A percentile compares a stretch with the other conserved stretches of the same genome.
Evolutionary conservation across 2,113 vertebrate genomes (phyloP).

Genomic region (Odocoileus virginianus): DNA sequence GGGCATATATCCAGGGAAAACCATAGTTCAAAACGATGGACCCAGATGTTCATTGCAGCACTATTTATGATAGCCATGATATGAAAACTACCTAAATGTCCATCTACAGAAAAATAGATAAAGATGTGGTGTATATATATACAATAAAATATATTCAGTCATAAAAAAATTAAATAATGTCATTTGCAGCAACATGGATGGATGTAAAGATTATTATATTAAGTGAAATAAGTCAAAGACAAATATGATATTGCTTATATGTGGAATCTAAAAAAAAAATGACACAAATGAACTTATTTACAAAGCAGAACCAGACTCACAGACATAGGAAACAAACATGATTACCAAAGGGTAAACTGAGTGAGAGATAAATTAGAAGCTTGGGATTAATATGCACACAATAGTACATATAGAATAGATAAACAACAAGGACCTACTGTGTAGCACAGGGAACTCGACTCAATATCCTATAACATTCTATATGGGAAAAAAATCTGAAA

Average conservation of each 20-base stretch:
- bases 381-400: not conserved
- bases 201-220: not conserved
- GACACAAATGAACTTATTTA: not conserved
- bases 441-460: not conserved
- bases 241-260: not conserved
- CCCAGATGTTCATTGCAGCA: not conserved
- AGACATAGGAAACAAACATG: not conserved
- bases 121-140: not conserved
- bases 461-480: not conserved
- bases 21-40: not conserved
- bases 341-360: too few species aligned
- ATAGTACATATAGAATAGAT: not conserved
- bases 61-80: not conserved
- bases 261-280: not conserved
- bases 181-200: not conserved
- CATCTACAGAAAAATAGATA: not conserved
- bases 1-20: not conserved
- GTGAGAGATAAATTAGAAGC: not conserved
- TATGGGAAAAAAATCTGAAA: not conserved
- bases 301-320: not conserved
- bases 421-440: not conserved
- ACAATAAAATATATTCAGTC: not conserved
- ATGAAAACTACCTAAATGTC: not conserved
- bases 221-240: not conserved
- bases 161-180: not conserved